Base-by-base conservation (phyloP, 35 echinoderm and acorn worm genomes). In the Apostichopus japonicus region DNA sequence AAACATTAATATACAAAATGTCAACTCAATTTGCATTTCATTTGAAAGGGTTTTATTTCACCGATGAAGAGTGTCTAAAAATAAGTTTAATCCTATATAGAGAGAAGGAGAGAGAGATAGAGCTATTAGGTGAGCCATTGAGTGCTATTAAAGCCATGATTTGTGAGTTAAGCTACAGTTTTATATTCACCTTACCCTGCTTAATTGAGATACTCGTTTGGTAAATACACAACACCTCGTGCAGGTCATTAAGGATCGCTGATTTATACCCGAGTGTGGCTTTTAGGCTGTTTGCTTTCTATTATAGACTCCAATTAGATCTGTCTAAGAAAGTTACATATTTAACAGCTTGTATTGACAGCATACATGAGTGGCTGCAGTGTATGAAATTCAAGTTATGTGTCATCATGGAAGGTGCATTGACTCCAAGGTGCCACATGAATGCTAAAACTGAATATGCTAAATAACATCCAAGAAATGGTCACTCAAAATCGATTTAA, bases 61-160 rank as follows among this genome's bases (percentile, higher is more conserved):
- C 6, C 0, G 6, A 6, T 75, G 71, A 75, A 75, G 71, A 23
- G 33, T 21, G n/a, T 75, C n/a, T 19, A 23, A 23, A 6, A 75
- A 23, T 7, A 75, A 15, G 6, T 75, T 61, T 13, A 61, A 61
- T 8, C 7, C 57, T 61, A 61, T 13, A 11, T 61, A 8, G n/a
- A 75, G n/a, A 75, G 15, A 15, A 19, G 4, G 16, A 21, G 17
- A 75, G 22, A 24, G 1, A 75, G 16, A 75, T 19, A 21, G 22
- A 75, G 71, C 15, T 21, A 19, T 7, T 4, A n/a, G 17, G 22
- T 7, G 5, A 75, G 15, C 17, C 17, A 21, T 75, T 75, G 71
- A n/a, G 71, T 75, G 71, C 71, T 19, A 75, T 75, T 75, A 75
- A 75, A n/a, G 22, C n/a, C 71, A 21, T 75, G 17, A 75, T 75